Conservation (phyloP, 2,888 invertebrate genomes). For the Ormyrus rosae region DNA sequence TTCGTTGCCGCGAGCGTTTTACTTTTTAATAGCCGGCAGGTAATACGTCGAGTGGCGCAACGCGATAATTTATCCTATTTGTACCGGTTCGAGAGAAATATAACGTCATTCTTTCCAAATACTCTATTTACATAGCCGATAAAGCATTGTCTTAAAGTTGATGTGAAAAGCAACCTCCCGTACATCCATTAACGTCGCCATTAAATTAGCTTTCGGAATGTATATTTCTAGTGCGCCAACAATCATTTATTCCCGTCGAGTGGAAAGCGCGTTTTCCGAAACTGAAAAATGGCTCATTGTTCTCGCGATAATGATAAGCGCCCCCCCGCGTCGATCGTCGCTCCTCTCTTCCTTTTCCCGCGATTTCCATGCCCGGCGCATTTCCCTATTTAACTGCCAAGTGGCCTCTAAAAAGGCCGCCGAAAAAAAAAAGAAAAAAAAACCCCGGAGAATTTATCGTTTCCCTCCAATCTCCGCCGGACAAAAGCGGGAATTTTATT, state of each 20-base stretch:
- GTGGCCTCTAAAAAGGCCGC: conserved; percentile 36
- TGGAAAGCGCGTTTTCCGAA: too few species aligned
- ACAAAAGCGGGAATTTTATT: conserved; percentile 52
- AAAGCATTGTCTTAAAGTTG: conserved; percentile 2
- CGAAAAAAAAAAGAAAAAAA: conserved; percentile 4
- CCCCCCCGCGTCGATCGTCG: too few species aligned
- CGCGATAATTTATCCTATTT: too few species aligned
- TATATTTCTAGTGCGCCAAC: too few species aligned
- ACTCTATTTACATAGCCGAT: conserved; percentile 20
- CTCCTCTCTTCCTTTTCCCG: too few species aligned
- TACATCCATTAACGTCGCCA: conserved; percentile 22
- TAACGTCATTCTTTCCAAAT: conserved; percentile 26
- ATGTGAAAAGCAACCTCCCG: conserved; percentile 8
- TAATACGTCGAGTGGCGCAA: too few species aligned
- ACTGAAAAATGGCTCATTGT: too few species aligned
- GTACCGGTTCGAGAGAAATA: too few species aligned
- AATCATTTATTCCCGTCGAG: too few species aligned
- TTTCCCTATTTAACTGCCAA: not conserved
- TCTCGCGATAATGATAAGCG: too few species aligned
- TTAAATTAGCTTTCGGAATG: not conserved
- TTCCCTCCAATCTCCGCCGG: conserved; percentile 24
- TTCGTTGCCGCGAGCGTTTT: not conserved
- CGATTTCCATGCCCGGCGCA: too few species aligned
- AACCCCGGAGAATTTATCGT: conserved; percentile 27
- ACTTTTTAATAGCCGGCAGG: too few species aligned